Evolutionary conservation across 2,113 vertebrate species (phyloP).

Genomic region (Pachycephala philippinensis): DNA sequence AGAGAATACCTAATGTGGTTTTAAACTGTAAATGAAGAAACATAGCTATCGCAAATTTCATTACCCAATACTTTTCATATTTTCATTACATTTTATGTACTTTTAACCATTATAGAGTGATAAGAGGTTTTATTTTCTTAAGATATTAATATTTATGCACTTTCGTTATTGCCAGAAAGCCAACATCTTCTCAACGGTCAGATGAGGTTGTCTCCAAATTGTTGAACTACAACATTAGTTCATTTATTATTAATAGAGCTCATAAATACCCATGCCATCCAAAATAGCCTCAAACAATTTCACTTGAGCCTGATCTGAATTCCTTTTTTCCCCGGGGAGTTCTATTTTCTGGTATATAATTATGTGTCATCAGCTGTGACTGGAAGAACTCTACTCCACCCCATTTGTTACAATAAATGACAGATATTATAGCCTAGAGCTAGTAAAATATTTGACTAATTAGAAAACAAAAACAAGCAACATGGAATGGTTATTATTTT

Average conservation of each 20-base stretch:
- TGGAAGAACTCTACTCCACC: conserved; percentile 40
- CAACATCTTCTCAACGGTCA: conserved; percentile 53
- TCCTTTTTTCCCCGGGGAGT: conserved; percentile 24
- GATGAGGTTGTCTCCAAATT: conserved; percentile 64
- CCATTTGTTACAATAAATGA: conserved; percentile 65
- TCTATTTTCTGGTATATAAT: conserved; percentile 61
- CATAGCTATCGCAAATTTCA: neutral
- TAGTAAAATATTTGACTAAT: conserved; percentile 61
- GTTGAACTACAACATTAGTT: conserved; percentile 27
- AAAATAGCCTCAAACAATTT: conserved; percentile 72
- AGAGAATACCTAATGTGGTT: neutral
- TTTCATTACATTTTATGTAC: conserved; percentile 42
- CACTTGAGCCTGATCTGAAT: conserved; percentile 46
- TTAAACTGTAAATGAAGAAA: neutral
- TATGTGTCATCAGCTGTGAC: conserved; percentile 66
- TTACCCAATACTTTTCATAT: neutral
- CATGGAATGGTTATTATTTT: neutral
- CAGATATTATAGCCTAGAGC: conserved; percentile 59
- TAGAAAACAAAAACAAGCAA: conserved; percentile 16
- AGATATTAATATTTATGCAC: conserved; percentile 63
- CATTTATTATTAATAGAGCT: conserved; percentile 74
- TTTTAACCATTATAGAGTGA: conserved; percentile 7
- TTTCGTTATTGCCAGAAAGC: conserved; percentile 56
- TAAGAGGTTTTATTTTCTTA: neutral
- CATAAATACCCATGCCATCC: conserved; percentile 66